phyloP scores from a whole-genome alignment of 2,113 vertebrate genomes.

The Callaeas wilsoni region DNA sequence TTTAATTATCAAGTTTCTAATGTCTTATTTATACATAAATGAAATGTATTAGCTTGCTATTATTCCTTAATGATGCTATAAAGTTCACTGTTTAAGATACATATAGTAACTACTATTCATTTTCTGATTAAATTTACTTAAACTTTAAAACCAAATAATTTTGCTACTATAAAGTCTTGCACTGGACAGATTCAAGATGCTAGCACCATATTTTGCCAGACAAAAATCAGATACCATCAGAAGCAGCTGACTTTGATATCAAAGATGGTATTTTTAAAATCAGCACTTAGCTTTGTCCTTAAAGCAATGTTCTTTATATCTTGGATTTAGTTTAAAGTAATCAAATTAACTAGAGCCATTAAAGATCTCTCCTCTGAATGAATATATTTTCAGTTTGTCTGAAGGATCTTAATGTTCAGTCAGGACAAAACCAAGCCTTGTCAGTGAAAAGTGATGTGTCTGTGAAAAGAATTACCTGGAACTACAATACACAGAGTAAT shows the following conservation, averaged over 20 bases:
- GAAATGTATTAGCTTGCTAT: slow-evolving; percentile 59
- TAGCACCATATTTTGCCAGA: slow-evolving; percentile 49
- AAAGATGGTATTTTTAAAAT: slow-evolving; percentile 50
- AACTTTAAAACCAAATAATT: slow-evolving; percentile 76
- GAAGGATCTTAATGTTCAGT: slow-evolving; percentile 47
- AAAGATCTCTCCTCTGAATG: slow-evolving; percentile 51
- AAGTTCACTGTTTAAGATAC: slow-evolving; percentile 46
- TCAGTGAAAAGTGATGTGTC: slow-evolving; percentile 30
- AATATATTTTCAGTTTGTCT: slow-evolving; percentile 54
- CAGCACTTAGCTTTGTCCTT: slow-evolving; percentile 39
- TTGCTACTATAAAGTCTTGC: slow-evolving; percentile 79
- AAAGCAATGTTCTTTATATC: slow-evolving; percentile 35
- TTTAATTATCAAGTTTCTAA: slow-evolving; percentile 60
- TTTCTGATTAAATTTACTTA: slow-evolving; percentile 69
- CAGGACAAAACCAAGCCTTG: slow-evolving; percentile 35
- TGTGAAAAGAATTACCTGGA: slow-evolving; percentile 52
- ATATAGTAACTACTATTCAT: slow-evolving; percentile 55
- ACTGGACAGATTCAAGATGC: slow-evolving; percentile 72
- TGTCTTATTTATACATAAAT: slow-evolving; percentile 71
- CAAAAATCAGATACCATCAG: background rate
- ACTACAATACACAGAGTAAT: slow-evolving; percentile 9
- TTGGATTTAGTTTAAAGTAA: slow-evolving; percentile 55
- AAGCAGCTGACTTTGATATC: slow-evolving; percentile 57
- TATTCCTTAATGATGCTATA: slow-evolving; percentile 61
- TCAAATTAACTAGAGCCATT: slow-evolving; percentile 37